A percentile compares a stretch with the other conserved stretches of the same genome.
These are phyloP conservation scores for Coptodon bakossiorum DNA, from an alignment of 2,113 vertebrate species.

Conservation along the genomic window DNA sequence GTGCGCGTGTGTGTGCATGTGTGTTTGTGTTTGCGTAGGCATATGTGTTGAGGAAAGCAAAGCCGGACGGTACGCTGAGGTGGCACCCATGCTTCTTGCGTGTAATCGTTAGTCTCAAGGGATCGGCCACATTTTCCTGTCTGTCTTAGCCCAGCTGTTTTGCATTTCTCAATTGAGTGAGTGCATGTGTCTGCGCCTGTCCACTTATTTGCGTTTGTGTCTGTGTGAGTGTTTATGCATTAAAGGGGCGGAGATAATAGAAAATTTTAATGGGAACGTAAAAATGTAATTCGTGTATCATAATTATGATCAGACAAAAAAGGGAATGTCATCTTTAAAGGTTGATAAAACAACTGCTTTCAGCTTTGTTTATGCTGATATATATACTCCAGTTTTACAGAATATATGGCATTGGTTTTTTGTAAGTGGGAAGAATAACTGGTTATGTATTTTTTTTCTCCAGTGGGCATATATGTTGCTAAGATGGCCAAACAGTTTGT, in stretches of 20 bases:
- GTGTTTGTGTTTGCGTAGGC: not conserved
- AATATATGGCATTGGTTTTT: not conserved
- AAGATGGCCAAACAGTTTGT: not conserved
- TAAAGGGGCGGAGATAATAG: not conserved
- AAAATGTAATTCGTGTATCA: not conserved
- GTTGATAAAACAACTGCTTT: not conserved
- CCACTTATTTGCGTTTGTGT: not conserved
- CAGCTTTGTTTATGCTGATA: not conserved
- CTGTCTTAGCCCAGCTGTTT: constrained; percentile 44
- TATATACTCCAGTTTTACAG: not conserved
- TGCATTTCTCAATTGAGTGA: constrained; percentile 44
- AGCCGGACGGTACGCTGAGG: not conserved
- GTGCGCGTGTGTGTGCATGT: not conserved
- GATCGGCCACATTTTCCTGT: constrained; percentile 34
- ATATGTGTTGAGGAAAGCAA: not conserved
- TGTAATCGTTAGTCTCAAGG: constrained; percentile 45
- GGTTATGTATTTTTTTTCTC: not conserved
- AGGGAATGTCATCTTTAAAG: not conserved
- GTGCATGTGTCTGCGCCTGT: not conserved
- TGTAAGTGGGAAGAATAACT: not conserved
- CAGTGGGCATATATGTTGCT: not conserved
- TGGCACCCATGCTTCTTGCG: constrained; percentile 17
- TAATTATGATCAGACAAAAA: not conserved
- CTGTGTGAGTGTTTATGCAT: not conserved
- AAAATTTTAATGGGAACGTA: not conserved